Evolutionary conservation across 1,140 invertebrate genomes (phyloP).

Genomic region (Drosophila watanabei): DNA sequence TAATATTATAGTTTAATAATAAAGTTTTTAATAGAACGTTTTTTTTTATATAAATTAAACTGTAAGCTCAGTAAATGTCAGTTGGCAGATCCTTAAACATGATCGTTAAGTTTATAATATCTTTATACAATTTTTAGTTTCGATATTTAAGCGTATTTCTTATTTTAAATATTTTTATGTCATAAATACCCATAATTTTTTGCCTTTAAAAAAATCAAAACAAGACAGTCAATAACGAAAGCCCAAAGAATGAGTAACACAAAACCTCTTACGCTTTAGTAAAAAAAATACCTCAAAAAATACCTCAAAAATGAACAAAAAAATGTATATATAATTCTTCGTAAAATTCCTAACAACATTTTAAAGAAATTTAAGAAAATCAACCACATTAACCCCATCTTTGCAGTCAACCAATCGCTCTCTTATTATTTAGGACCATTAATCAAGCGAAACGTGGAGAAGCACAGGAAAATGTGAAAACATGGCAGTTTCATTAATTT

Average conservation of each 20-base stretch:
- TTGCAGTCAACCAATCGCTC: neutral
- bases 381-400: slow-evolving; percentile 19
- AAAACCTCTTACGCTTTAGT: too few species aligned
- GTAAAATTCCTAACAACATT: neutral
- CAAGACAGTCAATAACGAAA: neutral
- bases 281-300: too few species aligned
- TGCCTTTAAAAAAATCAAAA: accelerated
- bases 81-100: neutral
- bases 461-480: slow-evolving; percentile 61
- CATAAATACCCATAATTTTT: neutral
- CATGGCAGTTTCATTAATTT: slow-evolving; percentile 81
- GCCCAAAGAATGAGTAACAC: neutral
- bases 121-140: neutral
- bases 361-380: slow-evolving; percentile 5
- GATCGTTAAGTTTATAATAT: neutral
- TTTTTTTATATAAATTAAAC: neutral
- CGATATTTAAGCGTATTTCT: neutral
- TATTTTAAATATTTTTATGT: neutral
- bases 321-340: too few species aligned
- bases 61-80: neutral
- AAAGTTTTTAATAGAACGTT: too few species aligned
- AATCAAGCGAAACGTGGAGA: slow-evolving; percentile 66
- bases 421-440: slow-evolving; percentile 43
- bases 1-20: neutral
- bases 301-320: too few species aligned